Evolutionary conservation across 2,797 vertebrate species (phyloP), one percentile per base, ranked within the genome.

Genomic region (Salarias fasciatus): DNA sequence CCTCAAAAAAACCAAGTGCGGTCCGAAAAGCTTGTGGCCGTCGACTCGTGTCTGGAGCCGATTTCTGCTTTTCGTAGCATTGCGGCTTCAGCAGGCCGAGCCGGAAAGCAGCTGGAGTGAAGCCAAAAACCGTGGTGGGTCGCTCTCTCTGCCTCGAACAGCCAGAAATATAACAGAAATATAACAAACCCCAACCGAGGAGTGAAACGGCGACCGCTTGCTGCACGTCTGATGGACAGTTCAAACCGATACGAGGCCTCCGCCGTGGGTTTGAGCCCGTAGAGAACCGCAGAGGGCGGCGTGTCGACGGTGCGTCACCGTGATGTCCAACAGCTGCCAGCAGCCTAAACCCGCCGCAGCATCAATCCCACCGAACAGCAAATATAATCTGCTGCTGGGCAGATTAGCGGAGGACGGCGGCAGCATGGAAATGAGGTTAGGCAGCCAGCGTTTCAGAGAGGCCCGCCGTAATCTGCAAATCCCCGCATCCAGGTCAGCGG

Each of bases 391-490:
- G 84, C 82, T 71, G 77, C 61, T 57, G 76, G 73, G 63, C 76
- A 86, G 87, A 90, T 88, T 88, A 90, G 50, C 75, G 61, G 77
- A 52, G 36, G 62, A 82, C 75, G 77, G 69, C 82, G 72, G 83
- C 77, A 48, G 77, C 73, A 83, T 73, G 75, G 83, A 84, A 86
- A 90, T 70, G 78, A 87, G 85, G 87, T 85, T 82, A 72, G 63
- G 48, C 80, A 75, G 61, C 72, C 73, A 72, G 80, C 58, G 50
- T 63, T 86, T 86, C 66, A 63, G 67, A 77, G 69, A 65, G 57
- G 66, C 76, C 71, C 30, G 36, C n/a, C 44, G 0, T 90, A 86
- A 90, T 87, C 85, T 78, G 63, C 13, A 85, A 89, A 90, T 87
- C 89, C 84, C 70, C 69, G 67, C 71, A 85, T 75, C 61, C 38